A percentile compares a stretch with the other conserved stretches of the same genome.
These are phyloP conservation scores for Sebastes cheni DNA, from an alignment of 2,797 vertebrate species.

Conservation along the genomic window DNA sequence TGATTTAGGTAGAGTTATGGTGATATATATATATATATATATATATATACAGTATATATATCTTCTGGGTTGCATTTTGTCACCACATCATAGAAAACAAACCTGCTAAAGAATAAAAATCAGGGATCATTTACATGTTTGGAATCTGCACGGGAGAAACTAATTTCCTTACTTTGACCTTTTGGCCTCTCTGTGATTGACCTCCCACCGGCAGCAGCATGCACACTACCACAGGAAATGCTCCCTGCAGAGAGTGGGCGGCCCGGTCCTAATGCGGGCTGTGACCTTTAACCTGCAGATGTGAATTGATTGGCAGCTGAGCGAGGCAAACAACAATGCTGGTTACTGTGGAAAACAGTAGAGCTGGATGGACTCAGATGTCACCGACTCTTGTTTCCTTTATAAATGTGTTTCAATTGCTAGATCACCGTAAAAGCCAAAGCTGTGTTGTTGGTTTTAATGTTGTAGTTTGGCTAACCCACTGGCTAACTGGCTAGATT, in stretches of 20 bases:
- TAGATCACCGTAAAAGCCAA: neutral
- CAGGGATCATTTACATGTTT: slow-evolving; percentile 23
- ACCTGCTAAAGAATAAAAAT: neutral
- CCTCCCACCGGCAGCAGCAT: slow-evolving; percentile 45
- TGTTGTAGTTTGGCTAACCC: neutral
- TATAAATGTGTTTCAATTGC: neutral
- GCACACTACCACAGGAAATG: slow-evolving; percentile 58
- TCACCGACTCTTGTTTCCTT: neutral
- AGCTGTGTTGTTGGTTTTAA: neutral
- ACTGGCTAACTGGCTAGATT: neutral
- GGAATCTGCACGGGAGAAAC: slow-evolving; percentile 42
- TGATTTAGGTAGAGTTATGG: neutral
- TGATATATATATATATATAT: too few species aligned
- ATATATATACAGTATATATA: too few species aligned
- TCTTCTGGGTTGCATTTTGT: neutral
- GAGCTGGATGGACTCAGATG: neutral
- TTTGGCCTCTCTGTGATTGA: slow-evolving; percentile 47
- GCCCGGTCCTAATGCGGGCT: slow-evolving; percentile 45
- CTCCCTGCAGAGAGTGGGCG: slow-evolving; percentile 54
- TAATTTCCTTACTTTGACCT: slow-evolving; percentile 57
- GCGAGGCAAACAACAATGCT: slow-evolving; percentile 26
- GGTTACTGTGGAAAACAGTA: slow-evolving; percentile 4
- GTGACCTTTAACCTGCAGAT: slow-evolving; percentile 50
- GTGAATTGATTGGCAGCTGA: slow-evolving; percentile 57
- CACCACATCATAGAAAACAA: neutral